Percentiles rank a stretch among this genome's conserved stretches.
Conservation (phyloP, 2,113 vertebrate genomes). For the Narcine bancroftii region DNA sequence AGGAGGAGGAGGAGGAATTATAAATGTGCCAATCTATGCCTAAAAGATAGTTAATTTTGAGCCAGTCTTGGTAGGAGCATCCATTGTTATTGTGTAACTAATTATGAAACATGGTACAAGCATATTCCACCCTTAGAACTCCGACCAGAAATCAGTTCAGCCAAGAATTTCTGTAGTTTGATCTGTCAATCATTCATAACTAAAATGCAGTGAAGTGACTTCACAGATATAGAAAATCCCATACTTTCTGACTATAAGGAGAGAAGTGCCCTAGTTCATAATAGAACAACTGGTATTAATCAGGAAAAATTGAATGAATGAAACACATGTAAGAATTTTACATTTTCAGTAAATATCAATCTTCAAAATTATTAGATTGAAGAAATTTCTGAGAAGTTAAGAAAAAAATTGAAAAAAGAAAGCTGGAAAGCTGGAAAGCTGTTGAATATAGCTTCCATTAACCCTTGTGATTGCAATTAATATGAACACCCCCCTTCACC, state of each 20-base stretch:
- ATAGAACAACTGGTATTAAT: no score
- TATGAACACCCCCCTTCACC: not conserved
- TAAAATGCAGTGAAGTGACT: not conserved
- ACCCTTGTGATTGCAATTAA: not conserved
- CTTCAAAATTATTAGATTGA: not conserved
- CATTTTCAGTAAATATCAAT: not conserved
- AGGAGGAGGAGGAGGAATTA: not conserved
- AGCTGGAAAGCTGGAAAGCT: no score
- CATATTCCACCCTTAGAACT: not conserved
- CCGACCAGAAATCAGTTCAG: not conserved
- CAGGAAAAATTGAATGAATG: no score
- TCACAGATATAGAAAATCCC: no score
- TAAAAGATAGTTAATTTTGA: not conserved
- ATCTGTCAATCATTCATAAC: conserved; percentile 11
- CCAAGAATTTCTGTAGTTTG: not conserved
- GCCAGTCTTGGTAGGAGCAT: not conserved
- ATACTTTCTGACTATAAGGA: no score
- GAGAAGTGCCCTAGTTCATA: no score
- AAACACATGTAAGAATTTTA: not conserved
- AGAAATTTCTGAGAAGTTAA: not conserved
- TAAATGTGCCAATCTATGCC: not conserved
- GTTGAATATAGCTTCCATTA: not conserved
- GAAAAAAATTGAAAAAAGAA: no score
- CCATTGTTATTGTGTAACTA: not conserved
- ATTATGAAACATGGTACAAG: not conserved